Base-by-base conservation (phyloP, 2,888 invertebrate genomes). In the Drosophila formosana region DNA sequence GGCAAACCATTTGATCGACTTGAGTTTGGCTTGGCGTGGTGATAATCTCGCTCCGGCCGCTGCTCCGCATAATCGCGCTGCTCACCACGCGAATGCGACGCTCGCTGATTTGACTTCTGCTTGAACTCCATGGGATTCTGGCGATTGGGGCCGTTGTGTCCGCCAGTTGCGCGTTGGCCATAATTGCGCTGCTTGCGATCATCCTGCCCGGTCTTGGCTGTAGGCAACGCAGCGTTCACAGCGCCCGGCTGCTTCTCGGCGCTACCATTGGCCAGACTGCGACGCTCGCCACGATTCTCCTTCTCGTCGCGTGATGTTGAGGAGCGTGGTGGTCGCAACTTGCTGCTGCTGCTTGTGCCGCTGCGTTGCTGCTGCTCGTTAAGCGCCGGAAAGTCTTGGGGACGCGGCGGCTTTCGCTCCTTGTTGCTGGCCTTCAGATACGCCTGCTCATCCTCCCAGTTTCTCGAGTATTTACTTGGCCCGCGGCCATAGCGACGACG, bases 361-460 rank as follows among this genome's bases (percentile, higher is more conserved):
- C 82, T 61, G 13, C 89, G 81, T 49, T 37, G 37, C 37, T n/a
- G 37, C 37, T 37, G 37, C 37, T 91, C 91, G 51, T 94, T 89
- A 83, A 93, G 87, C 89, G 94, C 92, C 89, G 94, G 80, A 94
- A 93, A 86, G 93, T 95, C 93, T 93, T 95, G 91, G 92, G 95
- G 69, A 93, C 95, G 75, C 1, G 90, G 91, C 76, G 78, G 92
- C 87, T 90, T 92, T 69, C 92, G 87, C 68, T 92, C 91, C 37
- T 90, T 89, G 57, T 91, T 91, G 65, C 88, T 92, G 1, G 93
- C 66, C 78, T 96, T 95, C 23, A 94, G 93, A 91, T 98, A 98
- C 0, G 98, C 98, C 89, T 96, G 96, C 90, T 97, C 97, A 90
- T 98, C 98, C 90, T 98, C 97, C 97, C 98, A 98, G 66, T 97